Percentiles rank a stretch among this genome's conserved stretches.
phyloP scores from a whole-genome alignment of 2,797 vertebrate genomes.

The Danio choprae region DNA sequence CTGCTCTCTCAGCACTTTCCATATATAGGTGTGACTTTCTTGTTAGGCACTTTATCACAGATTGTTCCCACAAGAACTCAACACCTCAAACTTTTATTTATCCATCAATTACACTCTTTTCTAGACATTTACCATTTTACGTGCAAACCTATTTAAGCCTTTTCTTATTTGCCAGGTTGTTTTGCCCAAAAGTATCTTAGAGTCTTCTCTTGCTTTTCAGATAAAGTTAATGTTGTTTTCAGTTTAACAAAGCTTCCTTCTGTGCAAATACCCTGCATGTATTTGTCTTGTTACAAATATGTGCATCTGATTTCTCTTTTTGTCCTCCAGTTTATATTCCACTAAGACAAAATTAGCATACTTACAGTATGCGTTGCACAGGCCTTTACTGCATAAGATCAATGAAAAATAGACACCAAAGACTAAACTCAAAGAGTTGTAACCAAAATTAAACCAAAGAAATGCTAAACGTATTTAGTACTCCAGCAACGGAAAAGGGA shows the following conservation, averaged over 20 bases:
- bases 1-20: background rate
- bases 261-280: background rate
- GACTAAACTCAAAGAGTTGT: background rate
- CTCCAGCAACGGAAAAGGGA: background rate
- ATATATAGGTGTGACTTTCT: background rate
- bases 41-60: background rate
- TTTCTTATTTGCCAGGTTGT: conserved; percentile 1
- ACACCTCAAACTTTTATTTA: background rate
- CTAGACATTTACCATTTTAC: background rate
- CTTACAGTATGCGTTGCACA: background rate
- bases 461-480: background rate
- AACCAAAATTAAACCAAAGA: background rate
- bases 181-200: too few species aligned
- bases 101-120: background rate
- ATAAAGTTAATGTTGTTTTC: background rate
- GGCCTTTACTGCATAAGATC: background rate
- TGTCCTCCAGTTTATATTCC: background rate
- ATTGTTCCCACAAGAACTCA: conserved; percentile 10
- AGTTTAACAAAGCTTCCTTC: background rate
- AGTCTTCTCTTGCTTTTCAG: background rate
- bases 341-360: background rate
- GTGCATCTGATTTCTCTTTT: background rate
- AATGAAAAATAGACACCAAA: too few species aligned
- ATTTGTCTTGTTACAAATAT: background rate
- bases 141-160: background rate